phyloP scores from a whole-genome alignment of 2,888 invertebrate species.

The Erebia ligea region DNA sequence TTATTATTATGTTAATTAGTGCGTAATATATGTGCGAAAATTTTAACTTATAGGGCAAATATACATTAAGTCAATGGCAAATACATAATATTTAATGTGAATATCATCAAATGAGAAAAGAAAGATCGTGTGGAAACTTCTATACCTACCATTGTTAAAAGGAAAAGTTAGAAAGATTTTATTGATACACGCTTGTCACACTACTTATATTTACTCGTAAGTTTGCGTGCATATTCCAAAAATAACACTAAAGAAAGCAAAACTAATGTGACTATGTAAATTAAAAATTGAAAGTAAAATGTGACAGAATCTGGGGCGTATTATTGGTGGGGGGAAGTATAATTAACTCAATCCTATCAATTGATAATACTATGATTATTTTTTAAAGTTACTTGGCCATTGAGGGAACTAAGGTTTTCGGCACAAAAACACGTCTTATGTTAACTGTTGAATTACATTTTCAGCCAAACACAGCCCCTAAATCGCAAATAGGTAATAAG shows the following conservation, averaged over 20 bases:
- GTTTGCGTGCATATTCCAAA: not conserved
- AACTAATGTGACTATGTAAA: not conserved
- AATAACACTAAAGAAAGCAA: slow-evolving; percentile 6
- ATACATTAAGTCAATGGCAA: too few relatives aligned
- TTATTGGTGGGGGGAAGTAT: not conserved
- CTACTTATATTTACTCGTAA: not conserved
- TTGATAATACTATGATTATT: not conserved
- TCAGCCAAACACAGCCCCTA: too few relatives aligned
- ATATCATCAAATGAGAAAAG: not conserved
- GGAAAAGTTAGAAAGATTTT: slow-evolving; percentile 23
- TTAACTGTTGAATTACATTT: too few relatives aligned
- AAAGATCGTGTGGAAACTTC: slow-evolving; percentile 19
- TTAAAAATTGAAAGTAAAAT: slow-evolving; percentile 10
- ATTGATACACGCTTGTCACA: not conserved
- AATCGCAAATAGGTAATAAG: too few relatives aligned
- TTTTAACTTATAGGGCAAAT: not conserved
- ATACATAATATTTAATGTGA: not conserved
- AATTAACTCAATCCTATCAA: not conserved
- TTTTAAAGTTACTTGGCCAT: too few relatives aligned
- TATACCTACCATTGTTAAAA: not conserved
- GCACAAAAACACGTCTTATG: too few relatives aligned
- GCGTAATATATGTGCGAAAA: not conserved
- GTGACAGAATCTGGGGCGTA: not conserved
- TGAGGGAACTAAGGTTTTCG: too few relatives aligned
- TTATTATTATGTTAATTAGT: not conserved